A percentile compares a stretch with the other conserved stretches of the same genome.
These are phyloP conservation scores for Onychomys torridus DNA, from an alignment of 2,797 vertebrate genomes.

Conservation along the genomic window DNA sequence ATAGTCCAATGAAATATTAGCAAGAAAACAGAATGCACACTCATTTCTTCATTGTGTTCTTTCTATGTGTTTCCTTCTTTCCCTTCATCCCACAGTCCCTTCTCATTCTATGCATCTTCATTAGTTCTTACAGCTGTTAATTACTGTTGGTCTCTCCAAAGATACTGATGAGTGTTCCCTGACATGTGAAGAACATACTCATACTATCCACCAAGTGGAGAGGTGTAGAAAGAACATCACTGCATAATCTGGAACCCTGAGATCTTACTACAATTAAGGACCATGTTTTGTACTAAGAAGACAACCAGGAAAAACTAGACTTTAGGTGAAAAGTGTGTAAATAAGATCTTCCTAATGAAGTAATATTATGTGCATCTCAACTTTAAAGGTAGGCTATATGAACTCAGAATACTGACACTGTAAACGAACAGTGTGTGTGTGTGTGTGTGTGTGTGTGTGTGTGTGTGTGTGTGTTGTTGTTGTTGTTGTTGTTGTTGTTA, in stretches of 20 bases:
- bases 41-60: background rate
- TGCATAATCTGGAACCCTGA: fast-evolving
- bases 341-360: background rate
- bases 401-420: background rate
- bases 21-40: background rate
- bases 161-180: background rate
- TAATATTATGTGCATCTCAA: background rate
- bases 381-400: background rate
- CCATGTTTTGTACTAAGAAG: background rate
- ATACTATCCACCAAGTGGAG: background rate
- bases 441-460: background rate
- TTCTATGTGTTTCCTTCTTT: background rate
- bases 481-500: background rate
- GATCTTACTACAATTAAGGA: background rate
- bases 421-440: background rate
- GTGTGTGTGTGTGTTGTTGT: background rate
- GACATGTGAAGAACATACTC: background rate
- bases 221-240: background rate
- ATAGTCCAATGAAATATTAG: background rate
- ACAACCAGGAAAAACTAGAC: background rate
- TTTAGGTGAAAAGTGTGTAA: background rate
- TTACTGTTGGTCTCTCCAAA: background rate
- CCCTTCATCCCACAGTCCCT: background rate
- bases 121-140: background rate
- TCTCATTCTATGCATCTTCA: background rate